Conservation (phyloP, 2,113 vertebrate species). For the Phylloscopus whistleri region DNA sequence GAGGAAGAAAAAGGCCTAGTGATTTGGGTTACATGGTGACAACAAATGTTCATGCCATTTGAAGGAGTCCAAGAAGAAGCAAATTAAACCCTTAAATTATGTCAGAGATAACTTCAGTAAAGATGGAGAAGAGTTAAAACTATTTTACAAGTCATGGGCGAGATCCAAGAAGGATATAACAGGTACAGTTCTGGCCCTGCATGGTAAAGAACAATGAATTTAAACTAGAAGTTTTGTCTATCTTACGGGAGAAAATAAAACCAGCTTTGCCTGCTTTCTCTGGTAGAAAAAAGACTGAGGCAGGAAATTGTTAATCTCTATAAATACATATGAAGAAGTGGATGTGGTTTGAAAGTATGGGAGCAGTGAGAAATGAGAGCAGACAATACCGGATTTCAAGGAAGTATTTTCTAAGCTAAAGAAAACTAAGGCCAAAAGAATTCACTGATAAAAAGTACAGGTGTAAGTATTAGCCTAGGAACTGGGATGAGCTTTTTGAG, state of each 20-base stretch:
- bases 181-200: background rate
- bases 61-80: background rate
- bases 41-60: background rate
- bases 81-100: background rate
- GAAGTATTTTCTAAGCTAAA: background rate
- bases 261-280: background rate
- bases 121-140: background rate
- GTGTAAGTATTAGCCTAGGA: background rate
- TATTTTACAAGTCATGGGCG: background rate
- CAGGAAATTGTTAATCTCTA: background rate
- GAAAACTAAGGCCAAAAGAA: background rate
- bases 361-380: background rate
- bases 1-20: background rate
- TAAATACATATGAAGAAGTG: background rate
- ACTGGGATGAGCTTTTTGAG: background rate
- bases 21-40: background rate
- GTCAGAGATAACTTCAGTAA: background rate
- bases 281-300: background rate
- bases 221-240: background rate
- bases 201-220: background rate
- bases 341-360: background rate
- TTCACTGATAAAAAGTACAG: background rate
- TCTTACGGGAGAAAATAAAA: background rate
- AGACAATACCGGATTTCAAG: background rate
- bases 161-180: background rate